Evolutionary conservation across 30 jellyfish, hydroid and myxozoan species (phyloP).

Genomic region (Aurelia aurita complex sp. Pacific): DNA sequence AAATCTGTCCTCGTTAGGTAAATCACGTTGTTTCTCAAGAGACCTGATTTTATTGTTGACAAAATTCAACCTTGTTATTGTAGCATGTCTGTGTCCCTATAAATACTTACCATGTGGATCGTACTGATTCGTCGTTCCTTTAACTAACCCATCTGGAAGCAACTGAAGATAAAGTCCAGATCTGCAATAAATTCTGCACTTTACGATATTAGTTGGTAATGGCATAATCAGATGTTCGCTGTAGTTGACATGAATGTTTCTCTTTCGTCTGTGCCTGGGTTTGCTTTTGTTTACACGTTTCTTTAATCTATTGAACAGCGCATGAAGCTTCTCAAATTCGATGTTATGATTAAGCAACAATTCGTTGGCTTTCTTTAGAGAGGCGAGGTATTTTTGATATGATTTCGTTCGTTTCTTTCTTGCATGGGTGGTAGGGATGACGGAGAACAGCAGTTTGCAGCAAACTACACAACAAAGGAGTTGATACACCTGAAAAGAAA

Average conservation of each 20-base stretch:
- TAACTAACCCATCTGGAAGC: constrained; percentile 61
- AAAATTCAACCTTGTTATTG: too few species aligned
- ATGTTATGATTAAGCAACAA: background rate
- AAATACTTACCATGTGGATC: constrained; percentile 42
- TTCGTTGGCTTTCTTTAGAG: constrained; percentile 13
- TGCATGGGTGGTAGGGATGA: constrained; percentile 15
- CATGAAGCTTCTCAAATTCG: constrained; percentile 9
- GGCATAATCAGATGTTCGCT: constrained; percentile 9
- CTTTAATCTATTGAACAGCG: background rate
- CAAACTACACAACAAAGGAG: constrained; percentile 22
- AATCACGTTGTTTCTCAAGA: too few species aligned
- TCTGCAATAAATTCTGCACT: constrained; percentile 63
- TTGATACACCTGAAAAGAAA: constrained; percentile 19
- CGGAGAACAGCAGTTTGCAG: constrained; percentile 18
- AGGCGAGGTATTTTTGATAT: constrained; percentile 9
- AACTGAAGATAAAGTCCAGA: constrained; percentile 56
- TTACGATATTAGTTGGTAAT: constrained; percentile 42
- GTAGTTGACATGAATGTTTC: constrained; percentile 45
- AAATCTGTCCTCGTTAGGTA: too few species aligned
- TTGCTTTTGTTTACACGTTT: constrained; percentile 4
- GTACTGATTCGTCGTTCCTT: constrained; percentile 48
- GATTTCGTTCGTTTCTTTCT: constrained; percentile 9
- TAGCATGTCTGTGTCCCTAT: background rate
- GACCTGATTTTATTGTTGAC: too few species aligned
- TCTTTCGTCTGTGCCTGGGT: constrained; percentile 44